Conservation (phyloP, 1,140 invertebrate species). For the Trinorchestia longiramus region DNA sequence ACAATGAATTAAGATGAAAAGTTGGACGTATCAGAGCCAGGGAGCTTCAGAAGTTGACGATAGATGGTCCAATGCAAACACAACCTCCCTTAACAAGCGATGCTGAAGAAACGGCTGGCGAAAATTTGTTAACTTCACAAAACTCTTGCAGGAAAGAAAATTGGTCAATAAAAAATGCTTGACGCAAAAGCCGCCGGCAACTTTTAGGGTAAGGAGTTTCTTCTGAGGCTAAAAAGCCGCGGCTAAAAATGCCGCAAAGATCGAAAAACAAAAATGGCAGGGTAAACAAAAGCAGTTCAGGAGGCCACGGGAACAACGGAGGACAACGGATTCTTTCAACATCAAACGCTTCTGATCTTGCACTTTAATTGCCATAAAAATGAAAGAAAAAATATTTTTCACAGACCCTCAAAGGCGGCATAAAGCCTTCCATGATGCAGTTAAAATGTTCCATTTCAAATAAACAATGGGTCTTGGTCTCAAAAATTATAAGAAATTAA, state of each 20-base stretch:
- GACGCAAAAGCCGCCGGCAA: constrained; percentile 44
- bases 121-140: constrained; percentile 52
- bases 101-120: constrained; percentile 4
- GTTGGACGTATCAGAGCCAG: background rate
- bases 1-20: background rate
- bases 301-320: constrained; percentile 32
- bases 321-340: background rate
- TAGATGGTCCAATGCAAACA: constrained; percentile 19
- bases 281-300: constrained; percentile 34
- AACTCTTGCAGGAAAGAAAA: constrained; percentile 4
- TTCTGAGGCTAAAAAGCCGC: background rate
- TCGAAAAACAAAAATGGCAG: background rate
- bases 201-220: constrained; percentile 54
- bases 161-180: constrained; percentile 12
- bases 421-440: background rate
- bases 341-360: constrained; percentile 38
- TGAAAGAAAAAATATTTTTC: background rate
- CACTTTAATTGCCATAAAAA: constrained; percentile 7
- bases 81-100: constrained; percentile 15
- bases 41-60: background rate
- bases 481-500: background rate
- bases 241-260: background rate
- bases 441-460: background rate
- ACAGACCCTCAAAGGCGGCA: background rate
- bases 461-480: background rate